Percentiles rank a stretch among this genome's conserved stretches.
These are phyloP conservation scores for Melanotaenia maccullochi DNA, from an alignment of 2,797 vertebrate species.

Conservation along the genomic window DNA sequence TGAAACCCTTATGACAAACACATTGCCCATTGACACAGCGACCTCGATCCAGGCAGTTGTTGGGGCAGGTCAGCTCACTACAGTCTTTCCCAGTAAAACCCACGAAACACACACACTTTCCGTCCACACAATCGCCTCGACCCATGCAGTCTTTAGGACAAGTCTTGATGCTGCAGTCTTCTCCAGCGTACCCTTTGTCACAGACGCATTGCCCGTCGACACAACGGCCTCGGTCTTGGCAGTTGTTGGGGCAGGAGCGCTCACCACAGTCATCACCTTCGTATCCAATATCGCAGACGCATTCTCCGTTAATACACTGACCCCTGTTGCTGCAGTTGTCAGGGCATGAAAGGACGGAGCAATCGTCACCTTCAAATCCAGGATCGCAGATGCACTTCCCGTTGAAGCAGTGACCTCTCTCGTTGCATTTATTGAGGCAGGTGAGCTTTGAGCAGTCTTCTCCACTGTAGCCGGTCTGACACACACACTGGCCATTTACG, in stretches of 20 bases:
- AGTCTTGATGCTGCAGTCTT: constrained; percentile 85
- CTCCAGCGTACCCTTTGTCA: constrained; percentile 83
- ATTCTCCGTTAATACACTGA: constrained; percentile 87
- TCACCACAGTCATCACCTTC: constrained; percentile 88
- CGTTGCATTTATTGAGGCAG: constrained; percentile 89
- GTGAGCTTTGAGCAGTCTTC: constrained; percentile 89
- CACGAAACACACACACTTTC: constrained; percentile 84
- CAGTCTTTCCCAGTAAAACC: constrained; percentile 88
- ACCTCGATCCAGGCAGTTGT: constrained; percentile 85
- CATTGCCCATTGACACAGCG: constrained; percentile 88
- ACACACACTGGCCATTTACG: constrained; percentile 89
- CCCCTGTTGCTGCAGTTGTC: constrained; percentile 86
- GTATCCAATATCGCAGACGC: constrained; percentile 87
- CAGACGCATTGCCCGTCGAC: constrained; percentile 86
- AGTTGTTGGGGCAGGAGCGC: constrained; percentile 85
- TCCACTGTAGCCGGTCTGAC: constrained; percentile 87
- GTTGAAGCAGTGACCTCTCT: constrained; percentile 86
- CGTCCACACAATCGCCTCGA: constrained; percentile 86
- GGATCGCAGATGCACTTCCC: constrained; percentile 92
- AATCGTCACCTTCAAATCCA: constrained; percentile 88
- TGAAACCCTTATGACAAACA: constrained; percentile 87
- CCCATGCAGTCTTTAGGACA: constrained; percentile 88
- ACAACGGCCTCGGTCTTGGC: constrained; percentile 84
- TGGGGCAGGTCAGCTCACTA: constrained; percentile 85
- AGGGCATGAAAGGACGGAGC: constrained; percentile 86